Conservation (phyloP, 2,797 vertebrate genomes). For the Huso huso region DNA sequence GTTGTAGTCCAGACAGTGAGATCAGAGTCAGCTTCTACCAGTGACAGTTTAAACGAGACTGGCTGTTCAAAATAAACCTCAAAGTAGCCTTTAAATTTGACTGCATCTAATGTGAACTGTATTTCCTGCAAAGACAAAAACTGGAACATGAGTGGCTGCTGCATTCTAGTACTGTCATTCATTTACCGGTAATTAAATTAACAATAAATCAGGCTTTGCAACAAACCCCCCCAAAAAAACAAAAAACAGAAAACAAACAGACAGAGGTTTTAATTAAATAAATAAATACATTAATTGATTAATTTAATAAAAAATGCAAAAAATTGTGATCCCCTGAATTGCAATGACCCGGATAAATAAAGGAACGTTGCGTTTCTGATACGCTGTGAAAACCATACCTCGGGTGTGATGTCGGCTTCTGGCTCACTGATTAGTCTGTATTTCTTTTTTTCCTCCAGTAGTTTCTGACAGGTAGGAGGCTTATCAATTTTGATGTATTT, state of each 20-base stretch:
- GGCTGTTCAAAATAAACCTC: conserved; percentile 75
- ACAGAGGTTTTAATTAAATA: too few species aligned
- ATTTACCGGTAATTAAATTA: too few species aligned
- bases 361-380: too few species aligned
- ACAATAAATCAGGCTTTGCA: too few species aligned
- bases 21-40: conserved; percentile 61
- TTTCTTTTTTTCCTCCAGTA: conserved; percentile 57
- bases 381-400: conserved; percentile 42
- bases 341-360: too few species aligned
- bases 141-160: neutral
- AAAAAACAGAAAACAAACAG: too few species aligned
- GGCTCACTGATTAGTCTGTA: conserved; percentile 69
- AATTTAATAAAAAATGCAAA: too few species aligned
- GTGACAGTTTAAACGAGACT: conserved; percentile 67
- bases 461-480: conserved; percentile 67
- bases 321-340: too few species aligned
- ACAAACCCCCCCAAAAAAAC: too few species aligned
- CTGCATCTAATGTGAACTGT: conserved; percentile 63
- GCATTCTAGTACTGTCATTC: too few species aligned
- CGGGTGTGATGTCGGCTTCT: conserved; percentile 70
- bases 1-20: conserved; percentile 67
- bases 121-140: conserved; percentile 52
- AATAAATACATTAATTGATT: too few species aligned
- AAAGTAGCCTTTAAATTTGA: conserved; percentile 75
- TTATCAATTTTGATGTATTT: conserved; percentile 71